Evolutionary conservation across 2,888 invertebrate genomes (phyloP).

Genomic region (Cerastis leucographa): DNA sequence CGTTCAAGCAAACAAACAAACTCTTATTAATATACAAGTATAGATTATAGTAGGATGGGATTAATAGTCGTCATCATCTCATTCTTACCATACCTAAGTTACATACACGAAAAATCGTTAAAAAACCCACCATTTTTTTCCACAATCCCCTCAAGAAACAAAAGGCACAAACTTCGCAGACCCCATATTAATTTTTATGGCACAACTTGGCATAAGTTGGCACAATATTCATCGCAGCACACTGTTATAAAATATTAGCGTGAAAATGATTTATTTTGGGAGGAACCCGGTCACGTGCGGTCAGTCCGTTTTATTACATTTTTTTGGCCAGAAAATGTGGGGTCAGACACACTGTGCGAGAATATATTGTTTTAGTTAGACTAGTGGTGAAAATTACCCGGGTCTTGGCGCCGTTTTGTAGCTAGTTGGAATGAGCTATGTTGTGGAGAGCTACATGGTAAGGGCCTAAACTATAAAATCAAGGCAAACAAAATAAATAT

Average conservation of each 20-base stretch:
- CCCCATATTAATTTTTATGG: constrained; percentile 86
- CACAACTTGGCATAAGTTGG: constrained; percentile 70
- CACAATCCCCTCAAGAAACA: constrained; percentile 31
- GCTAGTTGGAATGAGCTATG: background rate
- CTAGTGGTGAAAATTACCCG: background rate
- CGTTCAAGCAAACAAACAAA: no score
- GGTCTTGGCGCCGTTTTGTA: background rate
- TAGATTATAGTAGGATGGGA: no score
- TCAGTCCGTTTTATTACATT: constrained; percentile 85
- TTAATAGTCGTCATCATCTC: no score
- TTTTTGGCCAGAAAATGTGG: constrained; percentile 75
- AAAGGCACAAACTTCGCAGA: constrained; percentile 45
- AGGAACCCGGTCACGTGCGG: constrained; percentile 80
- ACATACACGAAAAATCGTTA: background rate
- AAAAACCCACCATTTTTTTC: constrained; percentile 23
- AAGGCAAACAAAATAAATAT: no score
- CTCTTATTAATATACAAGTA: no score
- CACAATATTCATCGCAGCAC: constrained; percentile 74
- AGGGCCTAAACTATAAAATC: no score
- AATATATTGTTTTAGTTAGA: constrained; percentile 62
- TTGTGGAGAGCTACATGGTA: background rate
- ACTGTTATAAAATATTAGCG: constrained; percentile 85
- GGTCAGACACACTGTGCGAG: constrained; percentile 66
- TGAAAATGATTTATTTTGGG: constrained; percentile 80
- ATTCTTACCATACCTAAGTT: background rate